These are phyloP conservation scores for Bombylius major DNA, from an alignment of 2,888 invertebrate genomes.

Conservation along the genomic window DNA sequence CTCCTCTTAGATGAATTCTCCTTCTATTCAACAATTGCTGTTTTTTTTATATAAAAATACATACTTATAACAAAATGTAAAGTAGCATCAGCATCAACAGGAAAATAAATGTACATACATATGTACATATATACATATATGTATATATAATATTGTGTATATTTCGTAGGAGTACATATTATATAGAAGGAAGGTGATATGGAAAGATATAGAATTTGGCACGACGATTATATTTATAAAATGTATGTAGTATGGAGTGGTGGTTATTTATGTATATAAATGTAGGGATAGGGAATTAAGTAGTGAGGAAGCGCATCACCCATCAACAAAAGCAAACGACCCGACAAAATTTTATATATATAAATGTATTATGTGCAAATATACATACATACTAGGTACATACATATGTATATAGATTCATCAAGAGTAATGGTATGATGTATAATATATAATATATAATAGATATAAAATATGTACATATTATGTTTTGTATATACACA, in stretches of 20 bases:
- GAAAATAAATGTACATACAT: conserved; percentile 5
- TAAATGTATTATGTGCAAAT: no score
- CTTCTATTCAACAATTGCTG: background rate
- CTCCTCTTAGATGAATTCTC: background rate
- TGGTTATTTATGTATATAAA: no score
- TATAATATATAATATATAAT: no score
- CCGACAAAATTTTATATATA: no score
- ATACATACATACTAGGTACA: no score
- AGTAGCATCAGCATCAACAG: conserved; percentile 1
- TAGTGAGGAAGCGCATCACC: no score
- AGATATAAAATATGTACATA: background rate
- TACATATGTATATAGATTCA: no score
- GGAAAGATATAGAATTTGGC: background rate
- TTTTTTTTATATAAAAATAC: conserved; percentile 4
- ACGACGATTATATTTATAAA: no score
- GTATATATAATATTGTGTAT: background rate
- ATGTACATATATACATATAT: background rate
- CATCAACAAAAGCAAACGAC: no score
- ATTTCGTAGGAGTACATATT: background rate
- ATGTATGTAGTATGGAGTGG: no score
- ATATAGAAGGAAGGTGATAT: background rate
- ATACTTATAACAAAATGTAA: conserved; percentile 1
- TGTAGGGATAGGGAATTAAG: no score
- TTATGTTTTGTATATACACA: background rate
- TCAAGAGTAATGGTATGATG: no score